phyloP scores from a whole-genome alignment of 2,797 vertebrate genomes.

The Mastacembelus armatus region DNA sequence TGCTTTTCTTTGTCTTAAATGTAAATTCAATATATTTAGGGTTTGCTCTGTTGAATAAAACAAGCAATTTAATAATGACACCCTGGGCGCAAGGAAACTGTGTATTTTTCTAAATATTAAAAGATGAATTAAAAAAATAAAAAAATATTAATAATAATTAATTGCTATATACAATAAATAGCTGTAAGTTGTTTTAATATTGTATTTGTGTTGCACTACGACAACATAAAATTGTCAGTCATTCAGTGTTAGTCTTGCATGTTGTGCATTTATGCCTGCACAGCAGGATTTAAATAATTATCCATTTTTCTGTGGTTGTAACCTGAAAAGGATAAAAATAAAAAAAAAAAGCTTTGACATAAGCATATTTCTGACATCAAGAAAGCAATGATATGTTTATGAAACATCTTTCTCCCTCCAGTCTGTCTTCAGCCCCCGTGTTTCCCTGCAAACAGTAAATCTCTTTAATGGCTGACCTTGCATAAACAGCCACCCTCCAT shows the following conservation, averaged over 20 bases:
- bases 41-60: not conserved
- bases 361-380: not conserved
- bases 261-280: not conserved
- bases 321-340: not conserved
- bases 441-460: conserved; percentile 18
- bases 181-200: too few relatives aligned
- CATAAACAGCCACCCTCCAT: conserved; percentile 30
- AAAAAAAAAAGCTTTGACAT: too few relatives aligned
- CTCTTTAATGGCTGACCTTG: conserved; percentile 48
- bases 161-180: too few relatives aligned
- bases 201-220: not conserved
- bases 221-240: not conserved
- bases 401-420: conserved; percentile 7
- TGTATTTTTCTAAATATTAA: too few relatives aligned
- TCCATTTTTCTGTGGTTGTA: not conserved
- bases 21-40: not conserved
- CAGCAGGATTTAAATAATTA: not conserved
- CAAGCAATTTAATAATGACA: too few relatives aligned
- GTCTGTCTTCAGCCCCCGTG: not conserved
- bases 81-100: too few relatives aligned
- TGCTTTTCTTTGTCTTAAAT: not conserved
- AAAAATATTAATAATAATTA: not conserved
- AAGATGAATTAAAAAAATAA: not conserved
- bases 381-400: not conserved
- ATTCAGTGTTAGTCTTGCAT: not conserved